These are phyloP conservation scores for Gila robusta DNA, from an alignment of 2,797 vertebrate genomes.

Conservation along the genomic window DNA sequence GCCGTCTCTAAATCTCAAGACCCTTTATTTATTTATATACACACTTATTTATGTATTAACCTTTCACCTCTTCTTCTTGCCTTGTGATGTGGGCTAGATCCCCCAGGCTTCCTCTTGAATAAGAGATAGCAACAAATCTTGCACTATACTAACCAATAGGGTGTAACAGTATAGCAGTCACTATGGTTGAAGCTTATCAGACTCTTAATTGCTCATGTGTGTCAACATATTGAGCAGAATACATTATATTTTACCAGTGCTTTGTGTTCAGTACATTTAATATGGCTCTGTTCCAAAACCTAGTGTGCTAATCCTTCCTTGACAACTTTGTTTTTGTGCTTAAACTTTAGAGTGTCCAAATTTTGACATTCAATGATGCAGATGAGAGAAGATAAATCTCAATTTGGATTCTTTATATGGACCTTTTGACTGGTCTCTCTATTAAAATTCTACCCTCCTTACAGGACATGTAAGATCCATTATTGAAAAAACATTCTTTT, in stretches of 20 bases:
- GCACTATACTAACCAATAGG: constrained; percentile 14
- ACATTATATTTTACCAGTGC: not conserved
- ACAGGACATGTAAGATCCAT: constrained; percentile 2
- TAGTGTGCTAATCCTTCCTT: not conserved
- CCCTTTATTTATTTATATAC: constrained; percentile 65
- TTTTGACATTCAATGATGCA: constrained; percentile 2
- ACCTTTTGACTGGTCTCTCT: not conserved
- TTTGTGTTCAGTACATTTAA: not conserved
- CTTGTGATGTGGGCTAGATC: constrained; percentile 28
- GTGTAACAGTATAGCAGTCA: not conserved
- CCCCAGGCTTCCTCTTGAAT: constrained; percentile 27
- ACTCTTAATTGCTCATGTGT: not conserved
- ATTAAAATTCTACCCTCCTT: not conserved
- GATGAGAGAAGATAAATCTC: not conserved
- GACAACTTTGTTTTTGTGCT: not conserved
- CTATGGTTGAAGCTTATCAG: not conserved
- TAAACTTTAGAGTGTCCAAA: not conserved
- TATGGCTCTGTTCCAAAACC: not conserved
- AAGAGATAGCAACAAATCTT: constrained; percentile 25
- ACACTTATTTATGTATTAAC: constrained; percentile 61
- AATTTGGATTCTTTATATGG: not conserved
- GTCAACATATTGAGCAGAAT: constrained; percentile 8
- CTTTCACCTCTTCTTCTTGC: constrained; percentile 33
- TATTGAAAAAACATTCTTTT: constrained; percentile 42
- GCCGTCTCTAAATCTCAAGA: constrained; percentile 65